Evolutionary conservation across 2,797 vertebrate genomes (phyloP), one percentile per base, ranked within the genome.

Genomic region (Alca torda): DNA sequence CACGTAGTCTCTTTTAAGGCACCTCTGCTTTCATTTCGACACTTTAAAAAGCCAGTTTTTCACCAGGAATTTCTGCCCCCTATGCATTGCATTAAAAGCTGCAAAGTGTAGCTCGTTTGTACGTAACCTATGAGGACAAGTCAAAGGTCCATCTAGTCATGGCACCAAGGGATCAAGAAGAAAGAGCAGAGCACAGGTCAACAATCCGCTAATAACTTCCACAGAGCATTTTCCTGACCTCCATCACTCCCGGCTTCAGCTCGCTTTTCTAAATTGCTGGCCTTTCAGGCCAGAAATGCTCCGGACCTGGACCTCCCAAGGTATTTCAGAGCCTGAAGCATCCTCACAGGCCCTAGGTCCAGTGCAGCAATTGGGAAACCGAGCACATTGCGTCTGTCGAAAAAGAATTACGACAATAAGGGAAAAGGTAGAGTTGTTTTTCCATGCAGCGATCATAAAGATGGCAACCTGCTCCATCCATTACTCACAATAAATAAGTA

Each of bases 401-500:
- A 59, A 30, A 75, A 39, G 54, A 95, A 86, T 41, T 17, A 46
- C 41, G 65, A 78, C 37, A 56, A 25, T 13, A 37, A 56, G 12
- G 25, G 48, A 43, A 45, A 90, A 87, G 46, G 72, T 37, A 45
- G 43, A 67, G 28, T 13, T 83, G 54, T n/a, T 92, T 87, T 92
- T 81, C 78, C 46, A 20, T 28, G 59, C 24, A 56, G 20, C 13
- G 43, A 21, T 85, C n/a, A 37, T 59, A 69, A 68, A 59, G 83
- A 89, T 65, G 59, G 64, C 46, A 93, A 90, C 31, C 43, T 64
- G 78, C 59, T 96, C 65, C 65, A 88, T 90, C 73, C 84, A 91
- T 92, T 96, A 79, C 90, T 96, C 91, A 87, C 69, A 87, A 82
- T 48, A 95, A 97, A 95, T 93, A 95, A 84, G 63, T 85, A 69